These are phyloP conservation scores for Achlya flavicornis DNA, from an alignment of 2,888 invertebrate species.

Conservation along the genomic window DNA sequence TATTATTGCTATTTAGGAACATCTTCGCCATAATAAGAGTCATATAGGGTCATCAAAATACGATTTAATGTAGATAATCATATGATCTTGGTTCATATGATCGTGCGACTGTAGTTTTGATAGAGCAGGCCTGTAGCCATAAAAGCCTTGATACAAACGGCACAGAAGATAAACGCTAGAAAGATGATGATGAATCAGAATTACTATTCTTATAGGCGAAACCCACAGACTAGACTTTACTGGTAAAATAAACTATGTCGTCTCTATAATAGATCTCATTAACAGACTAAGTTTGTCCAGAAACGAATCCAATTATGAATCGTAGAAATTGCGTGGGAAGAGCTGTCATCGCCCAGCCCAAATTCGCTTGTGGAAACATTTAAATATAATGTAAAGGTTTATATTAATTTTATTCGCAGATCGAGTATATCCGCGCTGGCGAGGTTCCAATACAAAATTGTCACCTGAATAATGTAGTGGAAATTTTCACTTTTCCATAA, in stretches of 20 bases:
- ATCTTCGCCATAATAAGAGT: background rate
- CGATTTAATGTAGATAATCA: background rate
- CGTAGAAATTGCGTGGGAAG: background rate
- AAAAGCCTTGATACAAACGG: too few species aligned
- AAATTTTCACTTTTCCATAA: conserved; percentile 13
- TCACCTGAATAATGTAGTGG: conserved; percentile 14
- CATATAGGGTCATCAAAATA: background rate
- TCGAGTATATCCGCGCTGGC: conserved; percentile 13
- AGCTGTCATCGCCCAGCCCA: background rate
- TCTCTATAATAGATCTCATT: too few species aligned
- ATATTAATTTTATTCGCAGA: conserved; percentile 18
- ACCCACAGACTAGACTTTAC: too few species aligned
- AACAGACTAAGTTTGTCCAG: too few species aligned
- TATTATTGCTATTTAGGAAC: conserved; percentile 9
- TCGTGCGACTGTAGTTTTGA: too few species aligned
- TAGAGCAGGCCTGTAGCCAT: too few species aligned
- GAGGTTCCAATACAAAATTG: conserved; percentile 14
- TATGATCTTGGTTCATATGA: too few species aligned
- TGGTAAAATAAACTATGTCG: too few species aligned
- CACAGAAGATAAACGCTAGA: too few species aligned
- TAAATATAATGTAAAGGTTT: background rate
- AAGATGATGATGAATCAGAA: too few species aligned
- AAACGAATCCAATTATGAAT: background rate
- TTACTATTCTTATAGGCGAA: too few species aligned
- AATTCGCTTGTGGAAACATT: background rate